Conservation (phyloP, 1,140 invertebrate genomes). For the Bombus ignitus region DNA sequence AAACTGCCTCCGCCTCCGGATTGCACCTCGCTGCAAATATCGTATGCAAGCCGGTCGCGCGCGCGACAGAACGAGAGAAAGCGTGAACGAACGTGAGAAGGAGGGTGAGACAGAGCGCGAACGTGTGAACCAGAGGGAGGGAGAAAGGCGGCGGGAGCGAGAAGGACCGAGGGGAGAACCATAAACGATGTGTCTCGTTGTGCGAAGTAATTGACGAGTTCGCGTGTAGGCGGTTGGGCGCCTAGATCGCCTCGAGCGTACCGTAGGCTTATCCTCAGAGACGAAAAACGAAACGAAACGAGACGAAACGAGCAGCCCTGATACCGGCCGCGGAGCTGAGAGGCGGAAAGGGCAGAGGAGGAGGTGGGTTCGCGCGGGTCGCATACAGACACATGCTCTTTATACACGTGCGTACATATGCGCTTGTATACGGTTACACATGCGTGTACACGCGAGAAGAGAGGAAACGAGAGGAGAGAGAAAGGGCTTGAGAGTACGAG, state of each 20-base stretch:
- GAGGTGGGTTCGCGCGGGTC: slow-evolving; percentile 44
- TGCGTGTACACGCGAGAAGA: not conserved
- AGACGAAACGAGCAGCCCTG: slow-evolving; percentile 29
- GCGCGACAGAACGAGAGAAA: not conserved
- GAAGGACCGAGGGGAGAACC: slow-evolving; percentile 46
- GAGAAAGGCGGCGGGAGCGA: slow-evolving; percentile 5
- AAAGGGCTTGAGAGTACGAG: not conserved
- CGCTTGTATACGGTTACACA: not conserved
- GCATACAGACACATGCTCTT: not conserved
- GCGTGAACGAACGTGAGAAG: not conserved
- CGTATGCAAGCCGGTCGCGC: slow-evolving; percentile 21
- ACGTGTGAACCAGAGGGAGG: slow-evolving; percentile 2
- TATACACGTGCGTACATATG: too few species aligned
- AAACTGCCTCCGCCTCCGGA: slow-evolving; percentile 63
- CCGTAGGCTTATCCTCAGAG: slow-evolving; percentile 64
- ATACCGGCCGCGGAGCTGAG: slow-evolving; percentile 6
- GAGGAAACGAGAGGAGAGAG: slow-evolving; percentile 27
- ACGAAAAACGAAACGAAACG: slow-evolving; percentile 62
- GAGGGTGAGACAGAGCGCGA: slow-evolving; percentile 1
- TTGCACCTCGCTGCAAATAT: slow-evolving; percentile 58
- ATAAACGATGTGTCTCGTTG: slow-evolving; percentile 77
- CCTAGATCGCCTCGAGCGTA: slow-evolving; percentile 74
- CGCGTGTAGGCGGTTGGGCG: slow-evolving; percentile 75
- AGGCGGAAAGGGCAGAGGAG: not conserved
- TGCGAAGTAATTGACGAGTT: slow-evolving; percentile 80